phyloP scores from a whole-genome alignment of 2,888 invertebrate species.

The Dioctria linearis region DNA sequence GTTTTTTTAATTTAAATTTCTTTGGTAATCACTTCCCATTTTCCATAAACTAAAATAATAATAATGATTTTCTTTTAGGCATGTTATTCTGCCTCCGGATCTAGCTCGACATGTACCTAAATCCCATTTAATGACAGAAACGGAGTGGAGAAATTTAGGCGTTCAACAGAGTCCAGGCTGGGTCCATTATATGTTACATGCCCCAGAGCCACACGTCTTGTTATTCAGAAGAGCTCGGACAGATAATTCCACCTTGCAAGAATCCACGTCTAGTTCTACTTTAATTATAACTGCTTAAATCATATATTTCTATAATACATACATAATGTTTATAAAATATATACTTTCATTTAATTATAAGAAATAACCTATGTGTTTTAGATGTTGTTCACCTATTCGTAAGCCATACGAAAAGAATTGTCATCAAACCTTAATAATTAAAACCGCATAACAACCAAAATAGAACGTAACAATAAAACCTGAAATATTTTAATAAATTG shows the following conservation, averaged over 20 bases:
- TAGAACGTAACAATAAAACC: background rate
- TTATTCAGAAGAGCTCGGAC: constrained; percentile 79
- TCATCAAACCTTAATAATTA: background rate
- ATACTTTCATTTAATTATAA: background rate
- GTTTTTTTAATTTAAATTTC: background rate
- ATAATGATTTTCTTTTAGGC: constrained; percentile 73
- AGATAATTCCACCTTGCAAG: constrained; percentile 14
- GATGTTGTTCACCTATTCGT: background rate
- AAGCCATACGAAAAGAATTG: background rate
- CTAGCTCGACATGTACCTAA: constrained; percentile 89
- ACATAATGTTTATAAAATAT: background rate
- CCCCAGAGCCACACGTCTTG: constrained; percentile 91
- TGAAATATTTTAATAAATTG: background rate
- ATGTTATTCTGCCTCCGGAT: constrained; percentile 91
- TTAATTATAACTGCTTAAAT: background rate
- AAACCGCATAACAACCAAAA: background rate
- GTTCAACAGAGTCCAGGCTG: constrained; percentile 95
- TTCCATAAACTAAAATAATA: background rate
- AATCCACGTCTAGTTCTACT: background rate
- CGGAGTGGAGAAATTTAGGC: constrained; percentile 94
- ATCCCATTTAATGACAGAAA: constrained; percentile 92
- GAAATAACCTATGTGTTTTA: background rate
- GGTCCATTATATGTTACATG: constrained; percentile 81
- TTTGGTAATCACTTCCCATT: background rate
- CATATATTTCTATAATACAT: background rate